Conservation (phyloP, 64 coral and sea anemone species). For the Montipora efflorescens region DNA sequence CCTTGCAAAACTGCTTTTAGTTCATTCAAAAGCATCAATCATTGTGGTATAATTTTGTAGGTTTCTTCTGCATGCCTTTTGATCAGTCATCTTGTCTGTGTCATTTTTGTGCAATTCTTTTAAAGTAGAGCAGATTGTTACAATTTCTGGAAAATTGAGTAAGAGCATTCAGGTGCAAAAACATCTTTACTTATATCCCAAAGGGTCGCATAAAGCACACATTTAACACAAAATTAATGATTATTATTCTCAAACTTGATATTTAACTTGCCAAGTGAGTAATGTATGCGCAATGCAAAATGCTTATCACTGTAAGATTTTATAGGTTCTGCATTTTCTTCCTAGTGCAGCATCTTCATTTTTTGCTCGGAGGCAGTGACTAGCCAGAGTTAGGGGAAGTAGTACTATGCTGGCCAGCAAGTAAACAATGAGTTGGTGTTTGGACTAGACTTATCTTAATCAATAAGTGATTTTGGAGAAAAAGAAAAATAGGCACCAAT, state of each 20-base stretch:
- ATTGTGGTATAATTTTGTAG: not conserved
- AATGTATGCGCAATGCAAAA: not conserved
- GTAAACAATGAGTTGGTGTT: not conserved
- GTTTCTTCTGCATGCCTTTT: not conserved
- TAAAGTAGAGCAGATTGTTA: not conserved
- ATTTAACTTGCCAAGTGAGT: not conserved
- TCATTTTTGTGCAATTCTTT: not conserved
- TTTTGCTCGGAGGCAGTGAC: not conserved
- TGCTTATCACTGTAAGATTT: not conserved
- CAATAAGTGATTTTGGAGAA: constrained; percentile 37
- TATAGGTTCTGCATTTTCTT: not conserved
- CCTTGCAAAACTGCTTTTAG: not conserved
- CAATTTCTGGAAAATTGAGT: not conserved
- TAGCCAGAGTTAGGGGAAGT: not conserved
- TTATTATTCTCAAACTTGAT: not conserved
- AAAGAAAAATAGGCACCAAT: not conserved
- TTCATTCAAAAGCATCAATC: not conserved
- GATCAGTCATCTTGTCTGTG: not conserved
- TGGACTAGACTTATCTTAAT: constrained; percentile 38
- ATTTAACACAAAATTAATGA: not conserved
- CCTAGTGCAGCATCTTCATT: not conserved
- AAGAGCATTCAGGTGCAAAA: not conserved
- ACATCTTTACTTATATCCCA: not conserved
- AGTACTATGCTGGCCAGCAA: not conserved
- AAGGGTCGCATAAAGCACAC: not conserved